Conservation (phyloP, 2,797 vertebrate species). For the Heliangelus exortis region DNA sequence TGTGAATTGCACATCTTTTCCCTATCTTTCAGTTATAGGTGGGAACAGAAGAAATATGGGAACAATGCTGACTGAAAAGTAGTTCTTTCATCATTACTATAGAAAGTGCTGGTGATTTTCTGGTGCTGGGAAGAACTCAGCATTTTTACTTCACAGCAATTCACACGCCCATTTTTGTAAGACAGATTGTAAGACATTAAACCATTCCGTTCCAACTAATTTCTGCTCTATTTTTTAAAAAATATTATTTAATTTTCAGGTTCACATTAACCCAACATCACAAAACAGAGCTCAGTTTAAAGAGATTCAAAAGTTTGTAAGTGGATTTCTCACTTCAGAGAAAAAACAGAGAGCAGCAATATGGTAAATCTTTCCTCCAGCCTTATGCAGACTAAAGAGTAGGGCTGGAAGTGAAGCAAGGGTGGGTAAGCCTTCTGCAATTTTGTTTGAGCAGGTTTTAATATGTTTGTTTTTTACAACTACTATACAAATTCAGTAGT, state of each 20-base stretch:
- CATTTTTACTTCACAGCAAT: not conserved
- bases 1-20: not conserved
- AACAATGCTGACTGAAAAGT: not conserved
- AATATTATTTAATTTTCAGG: not conserved
- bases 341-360: not conserved
- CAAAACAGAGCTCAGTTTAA: constrained; percentile 5
- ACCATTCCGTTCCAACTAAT: not conserved
- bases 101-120: not conserved
- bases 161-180: not conserved
- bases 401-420: not conserved
- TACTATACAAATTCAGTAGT: not conserved
- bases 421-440: not conserved
- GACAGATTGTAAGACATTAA: not conserved
- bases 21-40: not conserved
- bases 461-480: not conserved
- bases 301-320: not conserved
- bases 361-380: not conserved
- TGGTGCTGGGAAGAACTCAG: not conserved
- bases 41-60: not conserved
- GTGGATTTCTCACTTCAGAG: not conserved
- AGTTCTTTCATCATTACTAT: not conserved
- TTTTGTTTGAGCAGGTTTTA: not conserved
- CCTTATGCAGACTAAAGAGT: not conserved
- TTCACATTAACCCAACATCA: not conserved
- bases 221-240: not conserved